These are phyloP conservation scores for Tolmerus cingulatus DNA, from an alignment of 2,888 invertebrate species.

Conservation along the genomic window DNA sequence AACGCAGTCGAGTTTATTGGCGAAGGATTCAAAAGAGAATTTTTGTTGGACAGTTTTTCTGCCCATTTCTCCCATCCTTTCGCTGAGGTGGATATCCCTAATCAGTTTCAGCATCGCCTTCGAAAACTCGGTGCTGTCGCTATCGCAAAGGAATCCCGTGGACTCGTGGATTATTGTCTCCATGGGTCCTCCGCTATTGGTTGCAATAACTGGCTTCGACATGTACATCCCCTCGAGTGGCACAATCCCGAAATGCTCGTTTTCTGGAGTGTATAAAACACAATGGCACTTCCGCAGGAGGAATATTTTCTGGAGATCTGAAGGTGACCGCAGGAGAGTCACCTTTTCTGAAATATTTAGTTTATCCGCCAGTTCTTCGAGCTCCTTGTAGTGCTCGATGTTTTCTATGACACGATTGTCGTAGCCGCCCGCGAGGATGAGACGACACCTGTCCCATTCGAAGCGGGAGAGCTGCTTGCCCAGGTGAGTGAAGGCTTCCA, in stretches of 20 bases:
- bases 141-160: slow-evolving; percentile 83
- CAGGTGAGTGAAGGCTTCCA: slow-evolving; percentile 79
- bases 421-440: slow-evolving; percentile 96
- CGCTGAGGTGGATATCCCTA: slow-evolving; percentile 68
- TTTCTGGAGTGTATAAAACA: slow-evolving; percentile 92
- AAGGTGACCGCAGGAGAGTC: slow-evolving; percentile 86
- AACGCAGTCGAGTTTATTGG: slow-evolving; percentile 69
- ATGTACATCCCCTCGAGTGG: slow-evolving; percentile 98
- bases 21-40: slow-evolving; percentile 87
- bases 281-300: slow-evolving; percentile 80
- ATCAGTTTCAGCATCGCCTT: slow-evolving; percentile 77
- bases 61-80: slow-evolving; percentile 79
- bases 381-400: slow-evolving; percentile 81
- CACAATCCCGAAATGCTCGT: slow-evolving; percentile 99
- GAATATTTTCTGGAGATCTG: slow-evolving; percentile 82
- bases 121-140: slow-evolving; percentile 76
- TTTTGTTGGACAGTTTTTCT: slow-evolving; percentile 75
- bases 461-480: slow-evolving; percentile 66
- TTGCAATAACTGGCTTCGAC: slow-evolving; percentile 91
- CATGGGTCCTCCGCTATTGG: slow-evolving; percentile 93
- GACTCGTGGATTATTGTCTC: slow-evolving; percentile 84
- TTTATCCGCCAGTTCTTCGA: slow-evolving; percentile 72
- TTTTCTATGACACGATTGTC: slow-evolving; percentile 90
- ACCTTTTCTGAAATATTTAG: slow-evolving; percentile 76
- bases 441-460: slow-evolving; percentile 75